A percentile compares a stretch with the other conserved stretches of the same genome.
phyloP scores from a whole-genome alignment of 1,140 invertebrate species.

The Stratiolaelaps scimitus region DNA sequence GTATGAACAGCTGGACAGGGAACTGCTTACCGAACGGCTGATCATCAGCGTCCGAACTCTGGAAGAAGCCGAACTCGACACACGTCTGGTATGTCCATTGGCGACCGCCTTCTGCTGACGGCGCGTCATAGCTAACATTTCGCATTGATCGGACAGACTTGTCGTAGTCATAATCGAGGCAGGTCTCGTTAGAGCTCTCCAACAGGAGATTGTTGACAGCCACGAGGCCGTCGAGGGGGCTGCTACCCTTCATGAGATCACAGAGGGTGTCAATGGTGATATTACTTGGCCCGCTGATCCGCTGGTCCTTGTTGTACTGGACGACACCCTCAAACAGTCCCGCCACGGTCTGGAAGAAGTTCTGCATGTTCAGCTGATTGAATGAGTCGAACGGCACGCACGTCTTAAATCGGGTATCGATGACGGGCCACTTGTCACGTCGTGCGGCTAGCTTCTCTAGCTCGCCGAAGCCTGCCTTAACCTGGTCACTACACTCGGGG shows the following conservation, averaged over 20 bases:
- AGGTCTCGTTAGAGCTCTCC: conserved; percentile 54
- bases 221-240: conserved; percentile 55
- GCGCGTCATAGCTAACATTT: conserved; percentile 52
- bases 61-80: conserved; percentile 86
- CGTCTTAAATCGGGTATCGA: conserved; percentile 59
- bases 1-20: conserved; percentile 59
- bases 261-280: conserved; percentile 69
- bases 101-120: conserved; percentile 40
- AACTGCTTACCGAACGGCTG: conserved; percentile 66
- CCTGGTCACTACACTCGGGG: conserved; percentile 38
- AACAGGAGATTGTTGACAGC: conserved; percentile 58
- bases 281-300: conserved; percentile 45
- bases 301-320: conserved; percentile 88
- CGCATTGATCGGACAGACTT: conserved; percentile 60
- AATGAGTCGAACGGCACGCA: conserved; percentile 59
- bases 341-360: conserved; percentile 64
- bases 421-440: conserved; percentile 47
- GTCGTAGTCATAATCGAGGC: conserved; percentile 66
- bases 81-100: conserved; percentile 93
- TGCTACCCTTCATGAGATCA: conserved; percentile 54
- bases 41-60: conserved; percentile 60
- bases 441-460: conserved; percentile 52
- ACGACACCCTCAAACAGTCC: conserved; percentile 64
- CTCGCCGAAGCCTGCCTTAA: conserved; percentile 52
- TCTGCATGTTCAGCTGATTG: conserved; percentile 57